Base-by-base conservation (phyloP, 2,113 vertebrate genomes). In the Rutilus rutilus region DNA sequence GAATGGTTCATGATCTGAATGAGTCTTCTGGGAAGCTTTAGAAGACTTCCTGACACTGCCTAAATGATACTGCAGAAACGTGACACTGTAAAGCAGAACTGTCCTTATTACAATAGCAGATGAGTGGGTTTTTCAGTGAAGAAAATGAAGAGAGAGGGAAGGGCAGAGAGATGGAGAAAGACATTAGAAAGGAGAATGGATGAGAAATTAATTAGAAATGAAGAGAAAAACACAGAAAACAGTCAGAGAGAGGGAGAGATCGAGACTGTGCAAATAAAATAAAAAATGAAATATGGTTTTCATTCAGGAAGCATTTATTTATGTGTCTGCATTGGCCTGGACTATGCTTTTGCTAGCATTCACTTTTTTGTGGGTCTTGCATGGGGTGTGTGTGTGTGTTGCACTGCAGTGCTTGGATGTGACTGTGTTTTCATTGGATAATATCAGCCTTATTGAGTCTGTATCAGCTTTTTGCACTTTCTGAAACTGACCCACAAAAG, bases 381-480 rank as follows among this genome's bases (percentile, higher is more conserved):
- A 77, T 76, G 57, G 64, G n/a, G 65, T 74, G 67, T 60, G 67
- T 60, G 67, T 60, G 36, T 85, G 83, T 64, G 50, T 77, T 74
- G 57, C 36, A 62, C 77, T 82, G 78, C 69, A 82, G 54, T 64
- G 78, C 30, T 69, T 54, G 52, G 36, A 64, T 71, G 21, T 65
- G 69, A 54, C 50, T 19, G 39, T 67, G 30, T 85, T 78, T 82
- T 77, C 64, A 36, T 71, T 82, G 39, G 45, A 27, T 81, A 79
- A 73, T 85, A 62, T 9, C 60, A 67, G 64, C 21, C 83, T 67
- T 88, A 80, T 89, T 85, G 86, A 89, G 71, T 89, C 78, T 90
- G 86, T 89, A 86, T 90, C 85, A 71, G 42, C 45, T 65, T 65
- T 87, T 67, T 76, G 79, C 57, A 76, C 59, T 42, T 77, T 75